Conservation (phyloP, 2,113 vertebrate genomes). For the Oryzias curvinotus region DNA sequence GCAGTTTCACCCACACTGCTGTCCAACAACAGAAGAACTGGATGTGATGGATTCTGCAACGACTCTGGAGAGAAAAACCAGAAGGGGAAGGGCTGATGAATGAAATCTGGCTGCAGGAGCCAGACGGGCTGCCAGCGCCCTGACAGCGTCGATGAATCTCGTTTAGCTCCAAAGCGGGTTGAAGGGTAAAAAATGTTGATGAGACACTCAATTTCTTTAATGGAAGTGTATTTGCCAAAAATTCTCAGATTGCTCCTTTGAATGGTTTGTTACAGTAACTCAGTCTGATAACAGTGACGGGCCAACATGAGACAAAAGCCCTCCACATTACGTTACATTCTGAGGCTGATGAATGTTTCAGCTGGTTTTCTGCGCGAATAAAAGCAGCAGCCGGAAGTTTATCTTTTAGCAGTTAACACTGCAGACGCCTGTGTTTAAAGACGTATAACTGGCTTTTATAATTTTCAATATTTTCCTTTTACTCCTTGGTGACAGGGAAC, state of each 20-base stretch:
- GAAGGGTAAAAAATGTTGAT: constrained; percentile 3
- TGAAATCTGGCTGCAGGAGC: constrained; percentile 45
- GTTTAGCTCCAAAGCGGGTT: constrained; percentile 33
- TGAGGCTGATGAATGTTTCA: constrained; percentile 10
- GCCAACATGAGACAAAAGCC: constrained; percentile 23
- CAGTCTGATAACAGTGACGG: constrained; percentile 11
- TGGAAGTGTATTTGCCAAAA: constrained; percentile 30
- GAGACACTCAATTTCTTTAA: constrained; percentile 37
- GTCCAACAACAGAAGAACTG: constrained; percentile 27
- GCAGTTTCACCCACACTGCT: constrained; percentile 38
- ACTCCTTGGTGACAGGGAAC: constrained; percentile 7
- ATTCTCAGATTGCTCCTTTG: constrained; percentile 31
- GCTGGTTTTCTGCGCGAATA: neutral
- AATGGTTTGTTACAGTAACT: constrained; percentile 3
- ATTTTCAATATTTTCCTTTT: constrained; percentile 6
- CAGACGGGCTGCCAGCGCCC: constrained; percentile 53
- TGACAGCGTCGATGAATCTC: constrained; percentile 57
- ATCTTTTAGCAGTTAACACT: constrained; percentile 27
- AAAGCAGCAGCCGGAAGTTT: no score
- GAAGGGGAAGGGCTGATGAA: constrained; percentile 33
- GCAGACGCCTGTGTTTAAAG: constrained; percentile 13
- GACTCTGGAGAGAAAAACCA: constrained; percentile 15
- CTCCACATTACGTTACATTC: constrained; percentile 9
- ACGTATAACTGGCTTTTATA: constrained; percentile 3
- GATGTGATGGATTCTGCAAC: constrained; percentile 40